phyloP scores from a whole-genome alignment of 1,140 invertebrate genomes.

The Bombus ignitus region DNA sequence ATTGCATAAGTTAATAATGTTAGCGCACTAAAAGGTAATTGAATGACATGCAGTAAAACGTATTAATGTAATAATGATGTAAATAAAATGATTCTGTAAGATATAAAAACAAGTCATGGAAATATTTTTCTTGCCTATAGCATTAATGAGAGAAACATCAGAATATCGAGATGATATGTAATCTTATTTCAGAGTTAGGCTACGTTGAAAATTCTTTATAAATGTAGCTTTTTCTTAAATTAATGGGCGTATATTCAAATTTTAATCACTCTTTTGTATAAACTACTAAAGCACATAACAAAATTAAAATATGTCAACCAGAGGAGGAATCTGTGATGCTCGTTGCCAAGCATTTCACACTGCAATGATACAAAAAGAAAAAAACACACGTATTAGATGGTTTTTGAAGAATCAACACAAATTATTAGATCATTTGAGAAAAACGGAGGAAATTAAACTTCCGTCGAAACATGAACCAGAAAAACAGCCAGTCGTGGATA shows the following conservation, averaged over 20 bases:
- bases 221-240: slow-evolving; percentile 18
- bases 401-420: slow-evolving; percentile 71
- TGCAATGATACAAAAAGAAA: slow-evolving; percentile 65
- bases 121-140: slow-evolving; percentile 7
- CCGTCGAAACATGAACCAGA: slow-evolving; percentile 3
- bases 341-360: slow-evolving; percentile 68
- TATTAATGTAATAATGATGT: slow-evolving; percentile 64
- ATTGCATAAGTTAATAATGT: slow-evolving; percentile 45
- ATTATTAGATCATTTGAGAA: slow-evolving; percentile 67
- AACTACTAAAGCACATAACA: slow-evolving; percentile 7
- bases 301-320: slow-evolving; percentile 37
- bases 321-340: slow-evolving; percentile 60
- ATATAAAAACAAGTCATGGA: background rate
- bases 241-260: slow-evolving; percentile 3
- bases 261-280: background rate
- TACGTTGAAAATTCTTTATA: slow-evolving; percentile 33
- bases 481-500: slow-evolving; percentile 26
- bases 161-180: slow-evolving; percentile 19
- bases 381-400: slow-evolving; percentile 67
- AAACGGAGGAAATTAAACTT: slow-evolving; percentile 12
- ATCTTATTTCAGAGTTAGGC: slow-evolving; percentile 49
- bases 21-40: slow-evolving; percentile 59
- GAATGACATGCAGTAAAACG: slow-evolving; percentile 44
- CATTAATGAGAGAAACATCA: slow-evolving; percentile 40
- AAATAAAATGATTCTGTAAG: slow-evolving; percentile 67